A percentile compares a stretch with the other conserved stretches of the same genome.
Conservation (phyloP, 2,888 invertebrate species). For the Chironomus tentans region DNA sequence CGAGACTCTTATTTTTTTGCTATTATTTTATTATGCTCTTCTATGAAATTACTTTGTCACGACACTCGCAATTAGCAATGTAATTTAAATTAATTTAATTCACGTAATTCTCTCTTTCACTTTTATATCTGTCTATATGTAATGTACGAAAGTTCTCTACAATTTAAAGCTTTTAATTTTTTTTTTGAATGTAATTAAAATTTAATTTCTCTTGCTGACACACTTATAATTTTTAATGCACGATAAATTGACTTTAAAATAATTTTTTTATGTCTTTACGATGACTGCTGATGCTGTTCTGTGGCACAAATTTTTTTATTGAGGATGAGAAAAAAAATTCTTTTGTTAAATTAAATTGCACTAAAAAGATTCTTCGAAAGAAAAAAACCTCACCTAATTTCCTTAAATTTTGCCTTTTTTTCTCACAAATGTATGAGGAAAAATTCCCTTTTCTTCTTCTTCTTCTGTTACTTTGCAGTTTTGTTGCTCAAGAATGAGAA, state of each 20-base stretch:
- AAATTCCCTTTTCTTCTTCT: no score
- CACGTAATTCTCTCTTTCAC: background rate
- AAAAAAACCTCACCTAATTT: no score
- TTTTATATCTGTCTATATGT: background rate
- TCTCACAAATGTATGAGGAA: background rate
- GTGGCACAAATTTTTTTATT: no score
- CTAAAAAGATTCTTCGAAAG: no score
- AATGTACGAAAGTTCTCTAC: background rate
- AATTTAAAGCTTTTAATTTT: constrained; percentile 5
- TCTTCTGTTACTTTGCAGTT: background rate
- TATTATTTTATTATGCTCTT: background rate
- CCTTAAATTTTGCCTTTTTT: background rate
- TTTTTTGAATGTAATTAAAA: constrained; percentile 15
- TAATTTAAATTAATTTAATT: constrained; percentile 25
- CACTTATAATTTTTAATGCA: constrained; percentile 17
- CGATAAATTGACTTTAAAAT: constrained; percentile 24
- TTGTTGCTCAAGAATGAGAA: background rate
- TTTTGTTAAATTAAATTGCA: no score
- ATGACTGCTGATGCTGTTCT: no score
- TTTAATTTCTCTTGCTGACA: constrained; percentile 11
- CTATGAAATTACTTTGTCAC: constrained; percentile 4
- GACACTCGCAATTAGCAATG: constrained; percentile 25
- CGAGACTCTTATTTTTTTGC: background rate
- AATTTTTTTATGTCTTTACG: background rate
- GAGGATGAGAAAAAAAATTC: no score